Percentiles rank a stretch among this genome's conserved stretches.
phyloP scores from a whole-genome alignment of 2,113 vertebrate genomes.

The Oxyruncus cristatus region DNA sequence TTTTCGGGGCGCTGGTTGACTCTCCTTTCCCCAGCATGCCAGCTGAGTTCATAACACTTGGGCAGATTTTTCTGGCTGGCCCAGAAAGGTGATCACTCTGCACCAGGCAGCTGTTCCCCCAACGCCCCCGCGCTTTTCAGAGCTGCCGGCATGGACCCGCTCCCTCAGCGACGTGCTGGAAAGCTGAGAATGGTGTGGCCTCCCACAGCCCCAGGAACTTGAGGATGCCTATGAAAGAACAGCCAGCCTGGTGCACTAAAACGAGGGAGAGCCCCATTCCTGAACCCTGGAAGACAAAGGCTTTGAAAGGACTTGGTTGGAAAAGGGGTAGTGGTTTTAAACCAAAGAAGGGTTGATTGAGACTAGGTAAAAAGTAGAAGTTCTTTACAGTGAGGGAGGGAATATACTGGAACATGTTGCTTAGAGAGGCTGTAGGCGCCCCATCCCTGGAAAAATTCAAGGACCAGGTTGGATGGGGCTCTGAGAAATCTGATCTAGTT shows the following conservation, averaged over 20 bases:
- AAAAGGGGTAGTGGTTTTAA: neutral
- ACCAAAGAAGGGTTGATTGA: neutral
- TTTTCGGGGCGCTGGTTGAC: neutral
- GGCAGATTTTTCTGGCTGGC: neutral
- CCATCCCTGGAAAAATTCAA: neutral
- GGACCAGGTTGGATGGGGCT: neutral
- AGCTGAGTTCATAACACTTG: neutral
- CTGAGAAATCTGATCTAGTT: neutral
- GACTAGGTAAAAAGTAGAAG: neutral
- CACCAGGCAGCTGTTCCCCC: neutral
- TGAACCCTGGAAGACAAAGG: neutral
- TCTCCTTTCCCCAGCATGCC: neutral
- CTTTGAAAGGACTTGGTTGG: neutral
- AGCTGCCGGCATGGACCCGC: fast-evolving
- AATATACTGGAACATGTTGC: neutral
- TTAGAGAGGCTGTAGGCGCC: neutral
- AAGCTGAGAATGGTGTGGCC: neutral
- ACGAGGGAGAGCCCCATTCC: neutral
- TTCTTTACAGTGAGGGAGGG: neutral
- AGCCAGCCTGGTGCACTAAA: neutral
- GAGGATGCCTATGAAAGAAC: neutral
- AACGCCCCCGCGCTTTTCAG: fast-evolving
- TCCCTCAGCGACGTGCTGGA: neutral
- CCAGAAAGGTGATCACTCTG: neutral
- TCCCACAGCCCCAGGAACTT: neutral